phyloP scores from a whole-genome alignment of 2,888 invertebrate species.

The Aplocera efformata region DNA sequence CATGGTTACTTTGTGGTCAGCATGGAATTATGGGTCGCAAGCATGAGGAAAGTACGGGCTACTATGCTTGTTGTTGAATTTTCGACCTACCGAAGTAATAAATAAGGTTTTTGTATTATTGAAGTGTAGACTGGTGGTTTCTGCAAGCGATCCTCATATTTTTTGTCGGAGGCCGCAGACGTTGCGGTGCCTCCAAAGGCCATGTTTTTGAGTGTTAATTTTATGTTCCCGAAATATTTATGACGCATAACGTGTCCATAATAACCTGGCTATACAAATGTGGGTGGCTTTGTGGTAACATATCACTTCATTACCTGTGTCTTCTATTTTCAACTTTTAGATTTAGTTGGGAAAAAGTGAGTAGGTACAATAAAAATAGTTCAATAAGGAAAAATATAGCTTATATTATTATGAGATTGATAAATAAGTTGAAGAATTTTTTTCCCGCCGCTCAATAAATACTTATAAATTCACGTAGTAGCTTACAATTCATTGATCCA shows the following conservation, averaged over 20 bases:
- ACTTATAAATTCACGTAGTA: no score
- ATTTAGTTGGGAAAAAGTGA: no score
- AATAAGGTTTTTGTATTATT: conserved; percentile 37
- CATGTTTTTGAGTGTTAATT: conserved; percentile 79
- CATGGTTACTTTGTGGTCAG: conserved; percentile 53
- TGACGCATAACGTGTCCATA: conserved; percentile 77
- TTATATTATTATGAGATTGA: no score
- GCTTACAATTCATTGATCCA: conserved; percentile 6
- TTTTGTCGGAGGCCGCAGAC: conserved; percentile 73
- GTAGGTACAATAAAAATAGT: no score
- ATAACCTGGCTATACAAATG: conserved; percentile 75
- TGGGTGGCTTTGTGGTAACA: conserved; percentile 73
- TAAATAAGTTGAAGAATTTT: no score
- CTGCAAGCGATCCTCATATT: conserved; percentile 70
- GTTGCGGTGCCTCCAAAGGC: conserved; percentile 76
- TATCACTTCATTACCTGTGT: conserved; percentile 70
- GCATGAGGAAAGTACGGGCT: conserved; percentile 29
- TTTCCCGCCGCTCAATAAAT: no score
- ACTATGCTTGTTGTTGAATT: conserved; percentile 36
- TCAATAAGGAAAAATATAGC: no score
- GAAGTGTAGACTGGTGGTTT: conserved; percentile 50
- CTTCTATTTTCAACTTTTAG: conserved; percentile 29
- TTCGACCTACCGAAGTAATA: conserved; percentile 29
- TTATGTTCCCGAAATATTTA: conserved; percentile 80
- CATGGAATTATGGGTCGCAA: conserved; percentile 39